A percentile compares a stretch with the other conserved stretches of the same genome.
phyloP scores from a whole-genome alignment of 64 coral and sea anemone genomes.

The Catalaphyllia jardinei region DNA sequence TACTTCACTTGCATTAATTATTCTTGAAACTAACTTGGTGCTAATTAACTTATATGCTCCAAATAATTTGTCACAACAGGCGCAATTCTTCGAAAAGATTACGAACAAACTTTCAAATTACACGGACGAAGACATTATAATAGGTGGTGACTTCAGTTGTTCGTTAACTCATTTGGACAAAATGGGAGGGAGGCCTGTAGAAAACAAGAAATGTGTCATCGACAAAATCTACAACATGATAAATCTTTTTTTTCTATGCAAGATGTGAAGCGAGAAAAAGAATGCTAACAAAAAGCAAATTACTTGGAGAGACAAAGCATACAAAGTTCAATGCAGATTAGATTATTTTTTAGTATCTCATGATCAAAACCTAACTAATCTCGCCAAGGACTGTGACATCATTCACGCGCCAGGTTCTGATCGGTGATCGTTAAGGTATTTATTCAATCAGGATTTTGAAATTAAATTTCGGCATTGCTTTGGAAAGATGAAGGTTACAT shows the following conservation, averaged over 20 bases:
- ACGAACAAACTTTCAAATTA: neutral
- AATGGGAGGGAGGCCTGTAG: neutral
- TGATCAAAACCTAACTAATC: neutral
- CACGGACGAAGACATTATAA: neutral
- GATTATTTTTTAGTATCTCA: no score
- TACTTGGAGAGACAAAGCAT: no score
- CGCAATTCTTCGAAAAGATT: neutral
- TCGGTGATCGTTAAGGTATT: neutral
- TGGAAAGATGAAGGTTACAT: conserved; percentile 2
- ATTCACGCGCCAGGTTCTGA: conserved; percentile 1
- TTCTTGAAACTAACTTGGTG: neutral
- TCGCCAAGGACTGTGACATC: conserved; percentile 2
- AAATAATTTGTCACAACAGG: neutral
- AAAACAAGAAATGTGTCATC: no score
- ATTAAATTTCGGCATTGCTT: conserved; percentile 23
- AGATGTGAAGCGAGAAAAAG: conserved; percentile 2
- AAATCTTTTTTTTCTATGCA: neutral
- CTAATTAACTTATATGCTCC: conserved; percentile 18
- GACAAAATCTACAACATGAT: neutral
- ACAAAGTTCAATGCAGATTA: no score
- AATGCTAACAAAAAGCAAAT: conserved; percentile 2
- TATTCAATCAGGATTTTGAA: conserved; percentile 29
- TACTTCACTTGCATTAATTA: no score
- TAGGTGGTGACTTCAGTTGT: no score
- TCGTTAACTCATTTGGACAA: conserved; percentile 1